Evolutionary conservation across 1,140 invertebrate genomes (phyloP).

Genomic region (Panagrolaimus sp.): DNA sequence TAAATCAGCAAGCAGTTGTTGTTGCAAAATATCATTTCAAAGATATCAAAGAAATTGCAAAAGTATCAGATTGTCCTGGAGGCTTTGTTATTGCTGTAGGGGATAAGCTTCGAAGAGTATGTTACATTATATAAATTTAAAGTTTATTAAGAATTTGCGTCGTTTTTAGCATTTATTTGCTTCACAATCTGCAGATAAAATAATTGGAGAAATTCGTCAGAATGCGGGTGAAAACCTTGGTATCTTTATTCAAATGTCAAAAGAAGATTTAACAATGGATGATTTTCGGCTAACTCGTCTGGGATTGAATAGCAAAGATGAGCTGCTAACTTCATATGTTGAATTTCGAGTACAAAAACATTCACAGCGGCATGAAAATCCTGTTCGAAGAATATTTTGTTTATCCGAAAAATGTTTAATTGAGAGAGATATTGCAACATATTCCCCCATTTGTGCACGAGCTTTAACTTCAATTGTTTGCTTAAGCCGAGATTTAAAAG

Average conservation of each 20-base stretch:
- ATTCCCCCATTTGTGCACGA: conserved; percentile 79
- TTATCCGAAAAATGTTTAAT: conserved; percentile 88
- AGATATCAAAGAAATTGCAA: conserved; percentile 75
- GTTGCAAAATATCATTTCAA: conserved; percentile 80
- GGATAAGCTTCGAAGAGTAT: conserved; percentile 48
- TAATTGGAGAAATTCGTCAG: conserved; percentile 77
- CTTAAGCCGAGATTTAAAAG: conserved; percentile 76
- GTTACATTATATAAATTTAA: conserved; percentile 10
- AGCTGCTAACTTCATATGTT: conserved; percentile 79
- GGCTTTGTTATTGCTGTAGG: conserved; percentile 72
- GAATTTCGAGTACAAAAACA: conserved; percentile 88
- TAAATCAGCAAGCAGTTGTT: conserved; percentile 75
- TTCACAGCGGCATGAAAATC: conserved; percentile 64
- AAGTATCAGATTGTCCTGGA: conserved; percentile 64
- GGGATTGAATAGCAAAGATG: conserved; percentile 80
- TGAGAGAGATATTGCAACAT: conserved; percentile 90
- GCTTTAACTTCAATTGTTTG: conserved; percentile 76
- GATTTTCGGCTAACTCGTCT: conserved; percentile 78
- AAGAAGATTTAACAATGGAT: conserved; percentile 74
- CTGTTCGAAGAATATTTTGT: conserved; percentile 78
- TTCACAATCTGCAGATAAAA: conserved; percentile 72
- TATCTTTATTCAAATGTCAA: conserved; percentile 74
- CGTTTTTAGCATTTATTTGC: conserved; percentile 77
- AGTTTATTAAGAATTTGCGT: too few species aligned
- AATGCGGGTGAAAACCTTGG: conserved; percentile 73